Percentiles rank a stretch among this genome's conserved stretches.
Evolutionary conservation across 2,888 invertebrate genomes (phyloP).

Genomic region (Hofmannophila pseudospretella): DNA sequence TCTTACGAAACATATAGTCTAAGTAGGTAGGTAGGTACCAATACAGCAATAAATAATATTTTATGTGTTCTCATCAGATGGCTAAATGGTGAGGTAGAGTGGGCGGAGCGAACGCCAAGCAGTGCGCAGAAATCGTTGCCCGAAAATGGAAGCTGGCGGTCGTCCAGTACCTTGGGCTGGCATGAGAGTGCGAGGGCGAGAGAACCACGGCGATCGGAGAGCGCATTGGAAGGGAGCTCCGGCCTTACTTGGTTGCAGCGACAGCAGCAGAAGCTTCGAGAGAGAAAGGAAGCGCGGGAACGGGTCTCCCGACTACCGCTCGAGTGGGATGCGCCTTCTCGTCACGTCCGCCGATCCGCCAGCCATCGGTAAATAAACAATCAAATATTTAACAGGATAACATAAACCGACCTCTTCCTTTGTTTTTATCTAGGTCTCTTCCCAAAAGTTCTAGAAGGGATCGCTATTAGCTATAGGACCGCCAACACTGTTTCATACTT

Average conservation of each 20-base stretch:
- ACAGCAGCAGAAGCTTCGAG: constrained; percentile 89
- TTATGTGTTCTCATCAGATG: constrained; percentile 44
- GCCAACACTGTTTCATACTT: no score
- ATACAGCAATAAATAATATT: constrained; percentile 7
- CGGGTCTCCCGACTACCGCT: constrained; percentile 84
- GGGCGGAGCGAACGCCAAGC: constrained; percentile 55
- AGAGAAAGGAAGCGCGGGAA: constrained; percentile 84
- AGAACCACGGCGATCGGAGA: constrained; percentile 63
- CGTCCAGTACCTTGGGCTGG: constrained; percentile 62
- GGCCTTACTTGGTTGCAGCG: constrained; percentile 88
- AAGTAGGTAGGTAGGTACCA: not conserved
- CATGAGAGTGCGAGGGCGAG: constrained; percentile 49
- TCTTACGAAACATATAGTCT: not conserved
- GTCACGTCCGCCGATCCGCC: constrained; percentile 69
- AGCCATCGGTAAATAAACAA: constrained; percentile 58
- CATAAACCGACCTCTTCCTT: no score
- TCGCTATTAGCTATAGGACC: no score
- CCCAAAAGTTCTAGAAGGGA: no score
- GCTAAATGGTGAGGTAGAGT: constrained; percentile 64
- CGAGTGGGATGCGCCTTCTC: constrained; percentile 76
- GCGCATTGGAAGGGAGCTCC: constrained; percentile 56
- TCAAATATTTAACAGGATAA: not conserved
- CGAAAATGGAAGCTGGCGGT: constrained; percentile 63
- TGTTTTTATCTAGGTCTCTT: no score
- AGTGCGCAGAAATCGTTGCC: constrained; percentile 46